Base-by-base conservation (phyloP, 2,113 vertebrate species). In the Donacobius atricapilla region DNA sequence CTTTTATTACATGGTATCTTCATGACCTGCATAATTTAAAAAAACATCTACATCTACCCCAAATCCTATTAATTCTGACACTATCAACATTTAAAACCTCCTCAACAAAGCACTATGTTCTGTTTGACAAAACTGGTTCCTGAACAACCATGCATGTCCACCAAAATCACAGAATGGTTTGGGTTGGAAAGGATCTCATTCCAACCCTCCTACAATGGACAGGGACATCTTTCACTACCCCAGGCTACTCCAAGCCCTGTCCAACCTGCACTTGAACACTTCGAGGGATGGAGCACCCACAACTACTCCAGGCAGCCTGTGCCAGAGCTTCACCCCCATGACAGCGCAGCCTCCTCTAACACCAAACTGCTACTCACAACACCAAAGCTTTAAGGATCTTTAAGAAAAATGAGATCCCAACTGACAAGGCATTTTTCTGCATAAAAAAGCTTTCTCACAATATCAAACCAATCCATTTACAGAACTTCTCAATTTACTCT, bases 311-410 rank as follows among this genome's bases (percentile, higher is more conserved):
- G 14, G 42, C 24, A 83, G 14, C 21, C 24, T 35, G 11, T 47
- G 17, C 31, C 54, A 19, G 40, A 3, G 24, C n/a, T 39, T 39
- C 2, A 5, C 11, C 6, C 2, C 4, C 1, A 2, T 7, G 69
- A 39, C 20, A 27, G 25, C 0, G 0, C 4, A 70, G 28, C 28
- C 33, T 40, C 9, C 10, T 25, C 56, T 15, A 65, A 64, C 27
- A 31, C 5, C 10, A 2, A 63, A 25, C 51, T 48, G 27, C 58
- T 22, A 7, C 19, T 47, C 31, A 51, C 42, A 47, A 63, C 15
- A 35, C 16, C 0, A 1, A 20, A 28, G 12, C 10, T 47, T 3
- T 28, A 68, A 54, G 10, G 6, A 44, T 20, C 5, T 1, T 42
- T 1, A 51, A 16, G 11, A 35, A 75, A 50, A 56, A 10, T 4